phyloP scores from a whole-genome alignment of 23 tunicate genomes.

The Halocynthia roretzi region DNA sequence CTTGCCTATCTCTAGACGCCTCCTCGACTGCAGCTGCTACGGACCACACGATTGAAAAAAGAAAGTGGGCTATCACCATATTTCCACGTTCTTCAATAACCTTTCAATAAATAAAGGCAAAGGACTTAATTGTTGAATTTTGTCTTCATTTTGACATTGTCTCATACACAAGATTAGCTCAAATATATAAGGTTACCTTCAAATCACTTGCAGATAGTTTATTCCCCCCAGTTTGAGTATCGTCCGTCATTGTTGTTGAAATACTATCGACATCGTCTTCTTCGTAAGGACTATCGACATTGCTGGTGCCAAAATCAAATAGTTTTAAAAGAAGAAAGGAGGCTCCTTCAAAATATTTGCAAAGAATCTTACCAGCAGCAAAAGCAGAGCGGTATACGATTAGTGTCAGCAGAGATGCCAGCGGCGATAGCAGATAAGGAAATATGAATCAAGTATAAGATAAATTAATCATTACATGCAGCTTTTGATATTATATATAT shows the following conservation, averaged over 20 bases:
- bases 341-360: no score
- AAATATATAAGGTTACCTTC: constrained; percentile 27
- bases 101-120: constrained; percentile 10
- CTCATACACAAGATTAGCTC: no score
- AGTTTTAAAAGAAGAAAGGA: no score
- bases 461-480: no score
- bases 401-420: neutral
- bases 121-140: no score
- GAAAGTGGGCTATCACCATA: constrained; percentile 84
- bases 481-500: no score
- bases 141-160: no score
- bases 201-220: constrained; percentile 52
- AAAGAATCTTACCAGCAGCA: neutral
- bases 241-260: constrained; percentile 45
- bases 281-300: constrained; percentile 21
- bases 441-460: no score
- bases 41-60: constrained; percentile 77
- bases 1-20: constrained; percentile 55
- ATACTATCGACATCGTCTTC: constrained; percentile 72
- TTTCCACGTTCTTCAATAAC: constrained; percentile 79
- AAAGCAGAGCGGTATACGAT: neutral
- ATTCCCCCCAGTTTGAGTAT: constrained; percentile 20
- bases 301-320: constrained; percentile 8
- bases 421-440: neutral
- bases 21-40: constrained; percentile 59